phyloP scores from a whole-genome alignment of 2,888 invertebrate species.

The Epinotia bilunana region DNA sequence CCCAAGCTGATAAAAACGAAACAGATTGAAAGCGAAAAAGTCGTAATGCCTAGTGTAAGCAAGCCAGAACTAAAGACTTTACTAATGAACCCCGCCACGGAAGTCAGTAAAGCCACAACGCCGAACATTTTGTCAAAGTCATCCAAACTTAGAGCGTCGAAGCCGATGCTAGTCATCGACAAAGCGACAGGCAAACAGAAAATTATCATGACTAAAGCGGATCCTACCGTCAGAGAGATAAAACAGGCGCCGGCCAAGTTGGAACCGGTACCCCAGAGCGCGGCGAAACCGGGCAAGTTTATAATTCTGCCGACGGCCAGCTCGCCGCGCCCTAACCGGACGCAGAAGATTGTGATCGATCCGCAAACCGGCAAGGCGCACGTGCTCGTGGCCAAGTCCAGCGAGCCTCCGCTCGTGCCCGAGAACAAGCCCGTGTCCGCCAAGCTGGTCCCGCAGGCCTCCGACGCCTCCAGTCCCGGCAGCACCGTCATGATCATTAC shows the following conservation, averaged over 20 bases:
- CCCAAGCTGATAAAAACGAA: constrained; percentile 70
- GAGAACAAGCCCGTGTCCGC: constrained; percentile 75
- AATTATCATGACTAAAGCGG: constrained; percentile 76
- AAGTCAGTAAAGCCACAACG: constrained; percentile 70
- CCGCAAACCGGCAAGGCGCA: constrained; percentile 80
- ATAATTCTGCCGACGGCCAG: constrained; percentile 74
- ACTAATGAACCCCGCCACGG: constrained; percentile 69
- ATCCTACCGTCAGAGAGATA: constrained; percentile 68
- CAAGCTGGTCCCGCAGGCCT: constrained; percentile 68
- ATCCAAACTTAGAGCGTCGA: constrained; percentile 74
- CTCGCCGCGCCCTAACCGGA: constrained; percentile 68
- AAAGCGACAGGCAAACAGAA: constrained; percentile 79
- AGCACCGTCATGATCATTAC: constrained; percentile 87
- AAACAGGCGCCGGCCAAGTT: constrained; percentile 55
- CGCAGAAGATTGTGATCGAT: constrained; percentile 79
- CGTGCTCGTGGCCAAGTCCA: constrained; percentile 69
- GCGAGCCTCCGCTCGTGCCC: constrained; percentile 57
- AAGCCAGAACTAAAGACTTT: constrained; percentile 75
- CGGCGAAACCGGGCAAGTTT: constrained; percentile 73
- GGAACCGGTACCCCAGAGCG: constrained; percentile 60
- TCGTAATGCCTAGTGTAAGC: constrained; percentile 57
- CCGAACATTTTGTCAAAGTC: constrained; percentile 82
- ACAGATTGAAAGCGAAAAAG: constrained; percentile 68
- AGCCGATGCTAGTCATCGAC: constrained; percentile 79
- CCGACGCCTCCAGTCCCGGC: constrained; percentile 68